Conservation (phyloP, 2,797 vertebrate species). For the Corythornis leucogaster region DNA sequence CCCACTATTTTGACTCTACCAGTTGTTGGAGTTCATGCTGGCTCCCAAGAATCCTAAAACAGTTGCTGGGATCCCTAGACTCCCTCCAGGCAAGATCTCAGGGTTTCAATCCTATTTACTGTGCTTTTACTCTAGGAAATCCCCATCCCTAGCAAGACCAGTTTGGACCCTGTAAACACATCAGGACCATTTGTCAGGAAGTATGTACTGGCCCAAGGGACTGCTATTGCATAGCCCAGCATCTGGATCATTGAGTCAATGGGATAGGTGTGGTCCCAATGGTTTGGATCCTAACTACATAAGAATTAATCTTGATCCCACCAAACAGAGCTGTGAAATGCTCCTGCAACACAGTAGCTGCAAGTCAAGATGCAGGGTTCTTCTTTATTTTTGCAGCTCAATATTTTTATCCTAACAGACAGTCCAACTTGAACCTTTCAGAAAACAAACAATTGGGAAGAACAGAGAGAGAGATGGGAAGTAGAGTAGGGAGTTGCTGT, state of each 20-base stretch:
- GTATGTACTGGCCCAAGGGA: not conserved
- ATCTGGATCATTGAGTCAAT: not conserved
- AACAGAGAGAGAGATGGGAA: not conserved
- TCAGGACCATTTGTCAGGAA: not conserved
- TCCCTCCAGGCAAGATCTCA: not conserved
- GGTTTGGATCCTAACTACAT: not conserved
- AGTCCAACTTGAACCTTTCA: not conserved
- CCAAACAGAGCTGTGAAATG: not conserved
- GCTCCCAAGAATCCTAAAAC: not conserved
- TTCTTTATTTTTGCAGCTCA: not conserved
- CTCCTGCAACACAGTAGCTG: not conserved
- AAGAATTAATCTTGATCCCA: not conserved
- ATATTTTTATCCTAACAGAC: not conserved
- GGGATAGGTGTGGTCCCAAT: not conserved
- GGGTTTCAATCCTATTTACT: not conserved
- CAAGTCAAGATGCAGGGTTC: not conserved
- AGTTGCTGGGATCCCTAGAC: constrained; percentile 9
- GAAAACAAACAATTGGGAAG: not conserved
- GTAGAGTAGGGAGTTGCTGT: not conserved
- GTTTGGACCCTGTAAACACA: not conserved
- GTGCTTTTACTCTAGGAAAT: constrained; percentile 3
- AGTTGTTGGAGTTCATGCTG: not conserved
- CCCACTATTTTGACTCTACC: not conserved
- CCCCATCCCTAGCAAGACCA: not conserved
- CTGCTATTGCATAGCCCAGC: not conserved